Base-by-base conservation (phyloP, 1,140 invertebrate species). In the Chlorops oryzae region DNA sequence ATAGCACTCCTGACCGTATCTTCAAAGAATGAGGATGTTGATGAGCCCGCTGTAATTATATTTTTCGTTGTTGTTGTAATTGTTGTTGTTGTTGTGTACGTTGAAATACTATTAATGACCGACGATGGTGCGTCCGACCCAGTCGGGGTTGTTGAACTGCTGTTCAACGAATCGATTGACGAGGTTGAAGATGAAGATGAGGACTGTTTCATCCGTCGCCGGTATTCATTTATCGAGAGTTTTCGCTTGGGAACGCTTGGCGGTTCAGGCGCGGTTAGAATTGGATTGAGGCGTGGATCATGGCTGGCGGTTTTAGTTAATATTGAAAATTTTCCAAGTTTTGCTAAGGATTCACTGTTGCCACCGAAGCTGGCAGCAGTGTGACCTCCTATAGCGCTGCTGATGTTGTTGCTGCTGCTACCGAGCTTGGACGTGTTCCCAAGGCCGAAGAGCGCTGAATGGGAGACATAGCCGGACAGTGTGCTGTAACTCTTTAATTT, bases 161-260 rank as follows among this genome's bases (percentile, higher is more conserved):
- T 28, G 18, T 21, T n/a, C n/a, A 32, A 18, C 20, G 22, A 45
- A 17, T 35, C 10, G 27, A 34, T 23, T 37, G 38, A 6, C 21
- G 21, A 12, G 13, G 17, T 28, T 34, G 38, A n/a, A 28, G 12
- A 22, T 23, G 39, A 38, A 1, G 38, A n/a, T 40, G 47, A 45
- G 42, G 43, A 47, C 27, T 22, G 27, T 32, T 39, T 22, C 44
- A 21, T 70, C 59, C 12, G 69, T 56, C 25, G 71, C 1, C 69
- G 58, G 44, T 72, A 72, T 49, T 72, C 69, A 40, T 67, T 71
- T 4, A 72, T 72, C 9, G 69, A 72, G 0, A 72, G 56, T 53
- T 72, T 72, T 3, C 68, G 62, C 25, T 71, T 72, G 5, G 69
- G 69, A 53, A 63, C 65, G 5, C 63, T 63, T 13, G 62, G 56